Percentiles rank a stretch among this genome's conserved stretches.
These are phyloP conservation scores for Apodemus agrarius DNA, from an alignment of 2,797 vertebrate genomes.

Conservation along the genomic window DNA sequence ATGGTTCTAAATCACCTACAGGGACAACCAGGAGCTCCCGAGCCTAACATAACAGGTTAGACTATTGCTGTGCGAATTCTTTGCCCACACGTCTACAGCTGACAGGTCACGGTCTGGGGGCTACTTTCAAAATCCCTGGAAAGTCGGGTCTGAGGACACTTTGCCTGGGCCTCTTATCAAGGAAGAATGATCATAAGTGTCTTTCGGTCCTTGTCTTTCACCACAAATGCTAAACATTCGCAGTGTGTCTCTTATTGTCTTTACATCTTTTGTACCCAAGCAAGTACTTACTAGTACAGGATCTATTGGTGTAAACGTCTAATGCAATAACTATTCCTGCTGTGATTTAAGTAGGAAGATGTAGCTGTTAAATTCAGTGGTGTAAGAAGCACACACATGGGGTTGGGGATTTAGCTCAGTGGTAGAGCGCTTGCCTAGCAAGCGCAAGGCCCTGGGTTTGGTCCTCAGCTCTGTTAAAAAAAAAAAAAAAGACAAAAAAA, in stretches of 20 bases:
- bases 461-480: too few relatives aligned
- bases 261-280: conserved; percentile 12
- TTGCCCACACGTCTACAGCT: background rate
- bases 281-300: conserved; percentile 5
- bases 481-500: too few relatives aligned
- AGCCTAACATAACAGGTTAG: conserved; percentile 65
- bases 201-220: background rate
- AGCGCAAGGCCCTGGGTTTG: too few relatives aligned
- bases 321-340: background rate
- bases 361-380: background rate
- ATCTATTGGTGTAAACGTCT: conserved; percentile 19
- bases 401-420: too few relatives aligned
- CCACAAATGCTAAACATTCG: conserved; percentile 45
- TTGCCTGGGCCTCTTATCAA: background rate
- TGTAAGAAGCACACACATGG: conserved; percentile 45
- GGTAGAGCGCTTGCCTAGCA: too few relatives aligned
- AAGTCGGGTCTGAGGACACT: background rate
- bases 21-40: conserved; percentile 36
- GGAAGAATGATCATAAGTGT: background rate
- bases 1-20: conserved; percentile 57
- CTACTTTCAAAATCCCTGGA: conserved; percentile 44
- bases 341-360: conserved; percentile 47
- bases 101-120: background rate
- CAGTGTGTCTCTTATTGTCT: background rate
- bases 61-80: conserved; percentile 25